A percentile compares a stretch with the other conserved stretches of the same genome.
These are phyloP conservation scores for Apostichopus parvimensis DNA, from an alignment of 35 echinoderm and acorn worm genomes.

Conservation along the genomic window DNA sequence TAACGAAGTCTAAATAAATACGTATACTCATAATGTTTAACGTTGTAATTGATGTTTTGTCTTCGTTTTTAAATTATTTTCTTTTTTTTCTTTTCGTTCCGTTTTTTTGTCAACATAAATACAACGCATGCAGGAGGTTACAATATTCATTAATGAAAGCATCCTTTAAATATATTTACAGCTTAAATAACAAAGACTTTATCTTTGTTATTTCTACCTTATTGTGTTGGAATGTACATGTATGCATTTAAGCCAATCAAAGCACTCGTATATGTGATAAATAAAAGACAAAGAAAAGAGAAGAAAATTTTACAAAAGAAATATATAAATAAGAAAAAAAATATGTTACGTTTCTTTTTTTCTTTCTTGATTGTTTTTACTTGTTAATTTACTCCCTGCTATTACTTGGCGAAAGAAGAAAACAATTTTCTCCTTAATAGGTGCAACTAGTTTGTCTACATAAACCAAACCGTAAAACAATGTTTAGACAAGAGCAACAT, in stretches of 20 bases:
- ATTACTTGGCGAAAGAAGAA: neutral
- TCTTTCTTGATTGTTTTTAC: neutral
- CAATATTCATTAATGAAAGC: too few relatives aligned
- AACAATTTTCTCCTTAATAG: neutral
- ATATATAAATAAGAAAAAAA: slow-evolving; percentile 2
- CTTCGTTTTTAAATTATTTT: too few relatives aligned
- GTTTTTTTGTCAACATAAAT: too few relatives aligned
- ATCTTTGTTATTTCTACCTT: neutral
- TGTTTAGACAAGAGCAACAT: neutral
- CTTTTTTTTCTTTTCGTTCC: too few relatives aligned
- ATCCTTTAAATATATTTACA: slow-evolving; percentile 18
- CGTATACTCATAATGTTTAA: too few relatives aligned
- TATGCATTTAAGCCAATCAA: slow-evolving; percentile 33
- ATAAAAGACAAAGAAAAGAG: neutral
- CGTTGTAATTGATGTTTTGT: too few relatives aligned
- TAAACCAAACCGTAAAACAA: neutral
- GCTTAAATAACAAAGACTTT: neutral
- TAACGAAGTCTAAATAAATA: too few relatives aligned
- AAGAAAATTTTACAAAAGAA: neutral
- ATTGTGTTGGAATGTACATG: slow-evolving; percentile 40
- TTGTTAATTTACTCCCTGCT: neutral
- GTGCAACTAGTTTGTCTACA: neutral
- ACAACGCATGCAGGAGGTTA: too few relatives aligned
- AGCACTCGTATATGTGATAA: neutral
- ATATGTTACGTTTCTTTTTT: neutral